Percentiles rank a stretch among this genome's conserved stretches.
phyloP scores from a whole-genome alignment of 1,140 invertebrate genomes.

The Drosophila nannoptera region DNA sequence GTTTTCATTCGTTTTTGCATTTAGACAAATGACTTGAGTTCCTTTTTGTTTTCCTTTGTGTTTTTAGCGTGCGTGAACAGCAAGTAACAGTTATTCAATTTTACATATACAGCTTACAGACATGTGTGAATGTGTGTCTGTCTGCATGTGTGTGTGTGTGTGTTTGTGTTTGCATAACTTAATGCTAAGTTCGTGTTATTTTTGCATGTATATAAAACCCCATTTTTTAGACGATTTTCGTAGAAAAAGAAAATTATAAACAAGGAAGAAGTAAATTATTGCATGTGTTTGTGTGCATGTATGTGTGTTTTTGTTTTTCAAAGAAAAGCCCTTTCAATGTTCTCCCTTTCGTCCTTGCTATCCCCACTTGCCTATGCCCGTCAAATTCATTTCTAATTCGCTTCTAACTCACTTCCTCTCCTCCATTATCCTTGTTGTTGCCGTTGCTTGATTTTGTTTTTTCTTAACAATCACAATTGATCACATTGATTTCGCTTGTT shows the following conservation, averaged over 20 bases:
- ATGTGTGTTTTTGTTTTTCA: conserved; percentile 42
- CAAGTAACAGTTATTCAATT: conserved; percentile 56
- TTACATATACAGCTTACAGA: conserved; percentile 13
- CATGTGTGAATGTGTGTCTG: no score
- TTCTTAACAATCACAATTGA: conserved; percentile 76
- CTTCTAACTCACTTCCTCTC: background rate
- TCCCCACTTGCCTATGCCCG: conserved; percentile 42
- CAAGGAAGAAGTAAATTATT: conserved; percentile 29
- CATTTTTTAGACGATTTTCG: conserved; percentile 5
- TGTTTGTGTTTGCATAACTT: conserved; percentile 43
- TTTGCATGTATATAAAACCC: conserved; percentile 35
- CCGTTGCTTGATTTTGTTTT: conserved; percentile 19
- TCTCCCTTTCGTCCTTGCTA: conserved; percentile 37
- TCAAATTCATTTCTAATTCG: conserved; percentile 36
- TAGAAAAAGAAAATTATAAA: conserved; percentile 38
- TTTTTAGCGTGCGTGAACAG: conserved; percentile 69
- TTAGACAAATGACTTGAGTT: conserved; percentile 39
- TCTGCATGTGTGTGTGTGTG: conserved; percentile 2
- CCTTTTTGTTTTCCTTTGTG: conserved; percentile 23
- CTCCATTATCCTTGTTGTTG: conserved; percentile 17
- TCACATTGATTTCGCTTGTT: conserved; percentile 73
- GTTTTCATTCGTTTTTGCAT: conserved; percentile 32
- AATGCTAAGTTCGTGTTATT: conserved; percentile 48
- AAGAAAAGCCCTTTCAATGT: conserved; percentile 59
- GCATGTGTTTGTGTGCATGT: conserved; percentile 38